Base-by-base conservation (phyloP, 2,113 vertebrate species). In the Sardina pilchardus region DNA sequence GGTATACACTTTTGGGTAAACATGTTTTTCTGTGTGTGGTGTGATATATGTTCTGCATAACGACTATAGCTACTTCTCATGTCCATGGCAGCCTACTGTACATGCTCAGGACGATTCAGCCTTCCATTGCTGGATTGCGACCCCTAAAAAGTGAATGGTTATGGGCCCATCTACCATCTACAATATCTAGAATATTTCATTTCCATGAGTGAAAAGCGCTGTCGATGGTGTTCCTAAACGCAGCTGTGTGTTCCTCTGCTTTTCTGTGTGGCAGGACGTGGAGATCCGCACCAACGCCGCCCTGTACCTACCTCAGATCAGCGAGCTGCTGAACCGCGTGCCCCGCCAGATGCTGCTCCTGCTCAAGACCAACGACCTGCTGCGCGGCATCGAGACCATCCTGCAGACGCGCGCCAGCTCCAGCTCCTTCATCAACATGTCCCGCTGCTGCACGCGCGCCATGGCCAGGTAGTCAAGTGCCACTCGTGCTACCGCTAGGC, bases 371-470 rank as follows among this genome's bases (percentile, higher is more conserved):
- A 99, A 99, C 0, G 98, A 99, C 92, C 94, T 99, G 30, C 93
- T 99, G 86, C 95, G 97, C 0, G 97, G 98, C 84, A 98, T 99
- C 0, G 98, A 99, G 94, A 96, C 95, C 0, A 91, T 96, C 6
- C 91, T 99, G 85, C 94, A 96, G 86, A 98, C 97, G 0, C 93
- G 97, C 0, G 97, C 98, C 85, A 94, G 94, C 0, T 96, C 98
- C 90, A 99, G 97, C 63, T 99, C 97, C 89, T 99, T 99, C 92
- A 95, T 99, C 94, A 97, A 94, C 94, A 99, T 99, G 98, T 97
- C 98, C 12, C 97, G 97, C 81, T 99, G 97, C 94, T 99, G 98
- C 75, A 88, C 98, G 85, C 93, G 96, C 39, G 97, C 98, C 0
- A 56, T 99, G 80, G 95, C 97, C 39, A 90, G 87, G 98, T 99